These are phyloP conservation scores for Choristoneura fumiferana DNA, from an alignment of 1,140 invertebrate species.

Conservation along the genomic window DNA sequence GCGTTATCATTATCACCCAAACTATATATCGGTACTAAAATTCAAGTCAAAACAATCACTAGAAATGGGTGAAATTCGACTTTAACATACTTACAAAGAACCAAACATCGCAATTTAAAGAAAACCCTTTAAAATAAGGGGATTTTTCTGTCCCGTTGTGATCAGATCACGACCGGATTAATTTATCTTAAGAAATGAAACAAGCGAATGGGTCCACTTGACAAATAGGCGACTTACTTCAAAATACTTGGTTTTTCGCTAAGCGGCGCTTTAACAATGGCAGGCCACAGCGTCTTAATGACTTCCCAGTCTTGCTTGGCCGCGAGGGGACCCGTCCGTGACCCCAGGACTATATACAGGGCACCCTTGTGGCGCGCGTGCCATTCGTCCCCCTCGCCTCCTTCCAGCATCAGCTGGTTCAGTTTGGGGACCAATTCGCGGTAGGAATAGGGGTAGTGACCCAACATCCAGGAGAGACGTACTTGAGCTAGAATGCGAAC, in stretches of 20 bases:
- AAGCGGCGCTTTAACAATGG: conserved; percentile 54
- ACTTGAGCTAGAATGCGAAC: conserved; percentile 58
- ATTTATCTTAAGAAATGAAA: too few relatives aligned
- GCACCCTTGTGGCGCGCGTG: conserved; percentile 80
- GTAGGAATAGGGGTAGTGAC: conserved; percentile 64
- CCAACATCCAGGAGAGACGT: conserved; percentile 59
- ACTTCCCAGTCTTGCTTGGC: conserved; percentile 88
- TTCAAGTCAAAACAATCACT: too few relatives aligned
- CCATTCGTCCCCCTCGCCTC: conserved; percentile 59
- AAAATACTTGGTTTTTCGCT: conserved; percentile 67
- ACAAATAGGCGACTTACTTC: conserved; percentile 38
- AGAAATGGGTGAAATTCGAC: too few relatives aligned
- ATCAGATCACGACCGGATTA: too few relatives aligned
- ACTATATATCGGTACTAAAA: too few relatives aligned
- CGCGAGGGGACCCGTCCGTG: conserved; percentile 80
- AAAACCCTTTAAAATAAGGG: too few relatives aligned
- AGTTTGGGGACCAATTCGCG: conserved; percentile 50
- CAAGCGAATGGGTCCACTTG: too few relatives aligned
- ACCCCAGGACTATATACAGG: conserved; percentile 86
- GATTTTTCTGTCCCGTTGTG: too few relatives aligned
- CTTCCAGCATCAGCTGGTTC: conserved; percentile 32
- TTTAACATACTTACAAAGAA: too few relatives aligned
- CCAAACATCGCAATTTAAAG: too few relatives aligned
- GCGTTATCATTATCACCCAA: too few relatives aligned
- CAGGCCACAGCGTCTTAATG: conserved; percentile 86